Evolutionary conservation across 1,140 invertebrate genomes (phyloP).

Genomic region (Oedothorax gibbosus): DNA sequence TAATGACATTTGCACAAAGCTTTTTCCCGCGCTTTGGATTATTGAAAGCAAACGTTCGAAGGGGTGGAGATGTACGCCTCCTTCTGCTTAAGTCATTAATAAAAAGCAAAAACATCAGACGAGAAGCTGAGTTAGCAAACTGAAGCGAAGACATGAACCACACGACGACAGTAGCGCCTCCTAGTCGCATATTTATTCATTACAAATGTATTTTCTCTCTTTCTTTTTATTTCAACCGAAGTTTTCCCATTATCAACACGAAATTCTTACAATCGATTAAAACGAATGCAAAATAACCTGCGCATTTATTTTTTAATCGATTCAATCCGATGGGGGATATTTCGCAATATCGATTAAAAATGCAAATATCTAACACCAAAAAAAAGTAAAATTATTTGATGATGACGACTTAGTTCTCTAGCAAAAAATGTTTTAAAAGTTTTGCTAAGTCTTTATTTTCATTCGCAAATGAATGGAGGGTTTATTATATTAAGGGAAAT

Average conservation of each 20-base stretch:
- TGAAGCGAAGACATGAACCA: conserved; percentile 37
- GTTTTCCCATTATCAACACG: conserved; percentile 51
- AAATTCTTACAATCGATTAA: conserved; percentile 56
- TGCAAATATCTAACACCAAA: conserved; percentile 49
- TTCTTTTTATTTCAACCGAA: not conserved
- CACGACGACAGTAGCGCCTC: conserved; percentile 41
- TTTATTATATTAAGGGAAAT: not conserved
- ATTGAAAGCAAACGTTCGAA: conserved; percentile 57
- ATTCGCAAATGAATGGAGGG: conserved; percentile 16
- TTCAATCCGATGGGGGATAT: conserved; percentile 15
- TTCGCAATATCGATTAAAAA: conserved; percentile 52
- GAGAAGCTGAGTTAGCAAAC: conserved; percentile 56
- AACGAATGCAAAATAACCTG: conserved; percentile 56
- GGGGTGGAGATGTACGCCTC: conserved; percentile 27
- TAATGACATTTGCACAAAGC: conserved; percentile 61
- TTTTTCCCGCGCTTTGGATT: conserved; percentile 41
- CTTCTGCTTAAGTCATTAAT: conserved; percentile 56
- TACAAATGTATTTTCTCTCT: conserved; percentile 45
- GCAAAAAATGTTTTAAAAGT: conserved; percentile 35
- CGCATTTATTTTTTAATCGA: conserved; percentile 58
- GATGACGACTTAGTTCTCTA: conserved; percentile 20
- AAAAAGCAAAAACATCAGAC: conserved; percentile 59
- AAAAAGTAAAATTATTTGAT: conserved; percentile 46
- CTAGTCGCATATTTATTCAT: conserved; percentile 59
- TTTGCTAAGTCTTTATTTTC: conserved; percentile 51